phyloP scores from a whole-genome alignment of 1,140 invertebrate species.

The Drosophila azteca region DNA sequence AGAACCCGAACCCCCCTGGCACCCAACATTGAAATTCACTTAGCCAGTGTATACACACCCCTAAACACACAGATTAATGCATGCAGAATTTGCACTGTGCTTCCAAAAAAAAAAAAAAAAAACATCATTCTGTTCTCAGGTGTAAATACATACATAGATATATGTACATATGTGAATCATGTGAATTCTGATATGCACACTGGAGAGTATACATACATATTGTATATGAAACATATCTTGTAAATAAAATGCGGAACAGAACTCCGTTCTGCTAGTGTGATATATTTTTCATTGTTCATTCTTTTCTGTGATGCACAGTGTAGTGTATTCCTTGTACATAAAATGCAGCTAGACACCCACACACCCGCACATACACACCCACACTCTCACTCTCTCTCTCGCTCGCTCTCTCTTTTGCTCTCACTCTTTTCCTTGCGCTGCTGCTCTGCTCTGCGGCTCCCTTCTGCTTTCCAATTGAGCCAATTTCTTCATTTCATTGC shows the following conservation, averaged over 20 bases:
- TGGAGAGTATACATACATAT: background rate
- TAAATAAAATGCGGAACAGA: conserved; percentile 40
- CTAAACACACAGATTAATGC: no score
- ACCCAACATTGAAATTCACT: conserved; percentile 28
- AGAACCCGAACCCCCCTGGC: background rate
- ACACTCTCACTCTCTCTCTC: conserved; percentile 11
- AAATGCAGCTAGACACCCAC: conserved; percentile 40
- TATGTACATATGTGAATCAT: background rate
- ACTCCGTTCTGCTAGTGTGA: no score
- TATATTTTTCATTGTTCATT: background rate
- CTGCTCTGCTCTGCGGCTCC: conserved; percentile 18
- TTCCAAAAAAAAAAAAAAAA: no score
- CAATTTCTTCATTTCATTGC: conserved; percentile 77
- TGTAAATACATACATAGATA: conserved; percentile 9
- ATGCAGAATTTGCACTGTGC: no score
- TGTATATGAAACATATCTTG: conserved; percentile 7
- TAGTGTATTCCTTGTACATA: conserved; percentile 37
- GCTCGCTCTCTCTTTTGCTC: conserved; percentile 9
- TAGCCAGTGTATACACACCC: background rate
- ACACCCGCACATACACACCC: conserved; percentile 23
- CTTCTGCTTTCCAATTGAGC: conserved; percentile 74
- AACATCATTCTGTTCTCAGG: background rate
- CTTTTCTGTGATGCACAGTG: background rate
- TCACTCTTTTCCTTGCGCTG: conserved; percentile 23
- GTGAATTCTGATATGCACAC: conserved; percentile 13